Evolutionary conservation across 2,113 vertebrate genomes (phyloP), one percentile per base, ranked within the genome.

Genomic region (Misgurnus anguillicaudatus): DNA sequence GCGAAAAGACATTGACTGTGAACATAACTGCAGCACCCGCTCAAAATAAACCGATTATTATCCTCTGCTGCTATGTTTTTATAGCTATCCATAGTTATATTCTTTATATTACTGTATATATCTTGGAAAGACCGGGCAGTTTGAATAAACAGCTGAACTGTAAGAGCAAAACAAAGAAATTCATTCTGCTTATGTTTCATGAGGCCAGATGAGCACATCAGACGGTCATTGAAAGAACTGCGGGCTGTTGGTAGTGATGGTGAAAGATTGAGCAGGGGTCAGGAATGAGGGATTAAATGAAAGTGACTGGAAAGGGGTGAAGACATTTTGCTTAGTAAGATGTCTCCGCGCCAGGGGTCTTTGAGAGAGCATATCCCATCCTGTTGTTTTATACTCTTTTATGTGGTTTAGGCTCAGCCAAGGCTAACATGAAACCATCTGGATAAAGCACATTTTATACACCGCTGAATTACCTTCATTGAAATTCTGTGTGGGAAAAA

Each of bases 351-450:
- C 79, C 16, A 51, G 53, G 24, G 65, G 19, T 5, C 13, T 62
- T 66, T 48, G 65, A 36, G 38, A 72, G 39, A 51, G 71, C 77
- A 51, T 9, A 60, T 75, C 69, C 16, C 42, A 74, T 78, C 77
- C 67, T 77, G 24, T 65, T 75, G 62, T 81, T 66, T 79, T 19
- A 2, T 24, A 41, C 47, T 41, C 66, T 82, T 77, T 85, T 47
- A 81, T 83, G 81, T 83, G 72, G 73, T 81, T 74, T 58, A 73
- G 38, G 31, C 84, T 16, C 61, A 78, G 70, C 78, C 66, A 63
- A 9, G 31, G 45, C 39, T 41, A 31, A 21, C 51, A 41, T 16
- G 21, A 72, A 76, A 61, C 45, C 57, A 69, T 63, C 31, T 66
- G 21, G 21, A 62, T 17, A 41, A 58, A n/a, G 17, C 41, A 5